Evolutionary conservation across 2,113 vertebrate species (phyloP).

Genomic region (Piprites chloris): DNA sequence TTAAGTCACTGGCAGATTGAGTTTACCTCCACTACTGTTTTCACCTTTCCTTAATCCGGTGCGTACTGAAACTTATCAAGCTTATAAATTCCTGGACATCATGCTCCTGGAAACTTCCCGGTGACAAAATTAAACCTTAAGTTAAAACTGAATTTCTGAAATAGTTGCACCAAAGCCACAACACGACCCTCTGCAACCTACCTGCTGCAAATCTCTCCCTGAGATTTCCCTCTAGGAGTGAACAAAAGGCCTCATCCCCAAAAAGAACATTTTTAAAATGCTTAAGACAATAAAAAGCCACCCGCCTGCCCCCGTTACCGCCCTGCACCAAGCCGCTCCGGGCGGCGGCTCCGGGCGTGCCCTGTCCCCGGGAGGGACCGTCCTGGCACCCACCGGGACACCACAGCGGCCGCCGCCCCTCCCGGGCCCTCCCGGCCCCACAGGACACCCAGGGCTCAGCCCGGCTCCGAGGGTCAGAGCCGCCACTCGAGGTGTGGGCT

Average conservation of each 20-base stretch:
- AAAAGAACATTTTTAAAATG: not conserved
- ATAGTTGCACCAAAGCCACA: rapidly evolving
- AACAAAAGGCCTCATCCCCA: not conserved
- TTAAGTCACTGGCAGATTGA: not conserved
- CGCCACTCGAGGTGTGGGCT: rapidly evolving
- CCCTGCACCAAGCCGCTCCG: rapidly evolving
- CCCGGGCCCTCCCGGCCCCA: not conserved
- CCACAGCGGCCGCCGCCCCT: not conserved
- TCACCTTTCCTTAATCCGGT: not conserved
- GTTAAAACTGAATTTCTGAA: not conserved
- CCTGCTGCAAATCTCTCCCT: not conserved
- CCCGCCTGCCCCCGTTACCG: not conserved
- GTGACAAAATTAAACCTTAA: not conserved
- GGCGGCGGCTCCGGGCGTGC: not conserved
- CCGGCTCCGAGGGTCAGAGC: rapidly evolving
- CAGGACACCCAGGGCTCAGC: not conserved
- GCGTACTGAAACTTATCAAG: rapidly evolving
- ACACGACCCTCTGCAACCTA: rapidly evolving
- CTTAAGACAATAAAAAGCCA: rapidly evolving
- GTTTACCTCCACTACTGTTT: not conserved
- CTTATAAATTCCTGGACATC: not conserved
- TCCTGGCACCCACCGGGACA: not conserved
- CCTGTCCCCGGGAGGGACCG: not conserved
- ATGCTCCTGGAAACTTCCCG: rapidly evolving
- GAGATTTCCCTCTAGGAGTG: rapidly evolving